Conservation (phyloP, 2,797 vertebrate genomes). For the Microctenopoma stevenorrisi region DNA sequence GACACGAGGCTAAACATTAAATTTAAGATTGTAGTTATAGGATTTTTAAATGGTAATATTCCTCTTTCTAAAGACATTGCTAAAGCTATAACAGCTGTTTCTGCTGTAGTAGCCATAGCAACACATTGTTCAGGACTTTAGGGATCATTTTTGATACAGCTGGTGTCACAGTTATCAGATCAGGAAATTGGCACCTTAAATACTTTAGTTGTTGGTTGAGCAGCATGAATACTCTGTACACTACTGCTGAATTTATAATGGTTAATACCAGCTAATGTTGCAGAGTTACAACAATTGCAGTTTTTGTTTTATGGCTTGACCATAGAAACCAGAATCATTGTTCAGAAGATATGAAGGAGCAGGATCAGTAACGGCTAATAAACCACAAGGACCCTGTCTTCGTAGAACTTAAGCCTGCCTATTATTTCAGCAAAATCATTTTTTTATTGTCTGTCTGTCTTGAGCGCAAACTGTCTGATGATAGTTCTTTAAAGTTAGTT, state of each 20-base stretch:
- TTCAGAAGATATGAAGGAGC: not conserved
- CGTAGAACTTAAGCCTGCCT: not conserved
- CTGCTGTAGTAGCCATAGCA: constrained; percentile 18
- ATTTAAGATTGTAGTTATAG: not conserved
- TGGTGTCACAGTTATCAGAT: constrained; percentile 8
- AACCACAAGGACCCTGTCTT: not conserved
- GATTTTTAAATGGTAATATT: not conserved
- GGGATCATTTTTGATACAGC: constrained; percentile 13
- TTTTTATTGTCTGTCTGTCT: not conserved
- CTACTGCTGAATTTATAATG: not conserved
- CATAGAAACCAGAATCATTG: not conserved
- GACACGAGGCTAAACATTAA: too few species aligned
- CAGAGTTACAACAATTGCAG: not conserved
- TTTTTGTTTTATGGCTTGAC: not conserved
- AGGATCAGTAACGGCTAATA: not conserved
- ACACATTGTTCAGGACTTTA: constrained; percentile 15
- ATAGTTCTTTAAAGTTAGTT: not conserved
- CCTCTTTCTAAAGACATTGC: not conserved
- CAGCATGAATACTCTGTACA: not conserved
- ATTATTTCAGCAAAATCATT: not conserved
- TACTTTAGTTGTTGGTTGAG: not conserved
- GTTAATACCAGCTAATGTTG: not conserved
- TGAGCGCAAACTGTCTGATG: not conserved
- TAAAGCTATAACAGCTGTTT: constrained; percentile 5
- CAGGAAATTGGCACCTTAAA: too few species aligned